A percentile compares a stretch with the other conserved stretches of the same genome.
Conservation (phyloP, 2,888 invertebrate genomes). For the Mellilla xanthometata region DNA sequence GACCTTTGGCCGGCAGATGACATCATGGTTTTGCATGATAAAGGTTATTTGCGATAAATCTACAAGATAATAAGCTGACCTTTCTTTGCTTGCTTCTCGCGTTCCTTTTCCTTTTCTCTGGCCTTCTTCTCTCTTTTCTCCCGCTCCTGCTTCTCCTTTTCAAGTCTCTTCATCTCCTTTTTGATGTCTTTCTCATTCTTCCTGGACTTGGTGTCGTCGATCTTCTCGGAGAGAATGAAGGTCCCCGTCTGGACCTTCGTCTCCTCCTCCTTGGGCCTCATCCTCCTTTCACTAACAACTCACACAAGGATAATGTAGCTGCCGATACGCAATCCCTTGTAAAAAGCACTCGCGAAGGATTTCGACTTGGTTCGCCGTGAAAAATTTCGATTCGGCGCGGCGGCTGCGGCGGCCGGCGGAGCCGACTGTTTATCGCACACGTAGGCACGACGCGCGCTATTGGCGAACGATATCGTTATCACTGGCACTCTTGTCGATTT, state of each 20-base stretch:
- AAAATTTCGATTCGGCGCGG: constrained; percentile 55
- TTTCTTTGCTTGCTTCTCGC: constrained; percentile 70
- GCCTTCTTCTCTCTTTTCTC: constrained; percentile 79
- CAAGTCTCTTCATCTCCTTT: constrained; percentile 77
- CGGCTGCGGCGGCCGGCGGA: constrained; percentile 38
- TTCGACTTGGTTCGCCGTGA: constrained; percentile 54
- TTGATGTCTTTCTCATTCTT: constrained; percentile 76
- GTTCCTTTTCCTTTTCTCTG: constrained; percentile 76
- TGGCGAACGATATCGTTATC: constrained; percentile 68
- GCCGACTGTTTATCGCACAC: constrained; percentile 50
- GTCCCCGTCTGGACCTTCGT: constrained; percentile 73
- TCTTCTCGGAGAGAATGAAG: constrained; percentile 82
- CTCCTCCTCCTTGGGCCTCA: constrained; percentile 76
- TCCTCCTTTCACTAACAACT: constrained; percentile 35
- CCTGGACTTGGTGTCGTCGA: constrained; percentile 75
- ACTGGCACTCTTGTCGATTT: constrained; percentile 62
- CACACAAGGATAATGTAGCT: constrained; percentile 54
- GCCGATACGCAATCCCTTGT: constrained; percentile 53
- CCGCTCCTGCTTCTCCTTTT: constrained; percentile 75
- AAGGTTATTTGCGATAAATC: constrained; percentile 9
- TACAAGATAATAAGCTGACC: constrained; percentile 45
- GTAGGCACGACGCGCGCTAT: constrained; percentile 54
- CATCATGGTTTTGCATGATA: constrained; percentile 53
- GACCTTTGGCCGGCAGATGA: constrained; percentile 55
- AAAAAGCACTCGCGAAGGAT: constrained; percentile 56